Conservation (phyloP, 2,888 invertebrate genomes). For the Drosophila paramelanica region DNA sequence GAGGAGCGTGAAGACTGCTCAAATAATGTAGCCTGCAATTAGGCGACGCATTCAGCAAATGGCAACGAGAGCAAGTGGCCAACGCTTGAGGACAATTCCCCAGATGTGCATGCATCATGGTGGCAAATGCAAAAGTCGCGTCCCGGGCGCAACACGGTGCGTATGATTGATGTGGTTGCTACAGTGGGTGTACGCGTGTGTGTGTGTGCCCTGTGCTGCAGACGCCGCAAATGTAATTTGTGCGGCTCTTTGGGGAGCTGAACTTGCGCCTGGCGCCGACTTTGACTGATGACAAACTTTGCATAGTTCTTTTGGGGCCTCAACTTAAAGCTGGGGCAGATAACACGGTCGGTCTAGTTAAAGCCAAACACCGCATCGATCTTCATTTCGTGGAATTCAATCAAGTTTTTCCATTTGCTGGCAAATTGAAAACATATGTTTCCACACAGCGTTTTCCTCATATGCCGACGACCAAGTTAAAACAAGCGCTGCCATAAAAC, state of each 20-base stretch:
- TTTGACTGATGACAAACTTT: conserved; percentile 65
- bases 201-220: conserved; percentile 26
- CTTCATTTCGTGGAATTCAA: conserved; percentile 70
- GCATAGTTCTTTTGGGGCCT: conserved; percentile 45
- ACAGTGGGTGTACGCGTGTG: conserved; percentile 3
- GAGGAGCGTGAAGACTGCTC: conserved; percentile 27
- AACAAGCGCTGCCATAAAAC: conserved; percentile 68
- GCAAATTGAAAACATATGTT: conserved; percentile 78
- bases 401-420: conserved; percentile 80
- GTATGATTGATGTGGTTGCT: conserved; percentile 70
- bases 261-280: conserved; percentile 24
- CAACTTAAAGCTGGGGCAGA: conserved; percentile 22
- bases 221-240: conserved; percentile 75
- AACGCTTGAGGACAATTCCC: conserved; percentile 47
- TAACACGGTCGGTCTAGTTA: background rate
- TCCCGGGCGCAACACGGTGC: conserved; percentile 59
- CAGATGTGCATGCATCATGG: conserved; percentile 38
- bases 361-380: conserved; percentile 38
- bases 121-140: conserved; percentile 41
- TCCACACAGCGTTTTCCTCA: conserved; percentile 38
- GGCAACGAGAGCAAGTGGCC: conserved; percentile 21
- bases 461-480: conserved; percentile 49
- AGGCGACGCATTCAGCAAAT: conserved; percentile 61
- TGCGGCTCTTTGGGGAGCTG: conserved; percentile 57
- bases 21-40: conserved; percentile 72